Conservation (phyloP, 2,797 vertebrate genomes). For the Discoglossus pictus region DNA sequence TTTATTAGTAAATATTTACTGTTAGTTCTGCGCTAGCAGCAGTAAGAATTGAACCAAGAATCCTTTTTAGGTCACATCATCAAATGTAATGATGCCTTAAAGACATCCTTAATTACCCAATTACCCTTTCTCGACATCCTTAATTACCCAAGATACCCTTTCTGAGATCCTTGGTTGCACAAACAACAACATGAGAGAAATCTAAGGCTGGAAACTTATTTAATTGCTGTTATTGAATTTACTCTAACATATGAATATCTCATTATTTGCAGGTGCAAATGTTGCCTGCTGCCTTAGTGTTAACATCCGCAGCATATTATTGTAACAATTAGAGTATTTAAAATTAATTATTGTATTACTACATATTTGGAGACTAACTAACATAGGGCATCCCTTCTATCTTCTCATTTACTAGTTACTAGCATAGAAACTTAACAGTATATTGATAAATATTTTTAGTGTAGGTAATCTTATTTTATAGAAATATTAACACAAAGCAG, state of each 20-base stretch:
- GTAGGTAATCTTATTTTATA: too few relatives aligned
- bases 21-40: slow-evolving; percentile 28
- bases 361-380: too few relatives aligned
- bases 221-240: slow-evolving; percentile 44
- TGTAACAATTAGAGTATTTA: too few relatives aligned
- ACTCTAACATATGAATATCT: slow-evolving; percentile 24
- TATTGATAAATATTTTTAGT: too few relatives aligned
- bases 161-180: slow-evolving; percentile 40
- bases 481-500: too few relatives aligned
- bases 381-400: too few relatives aligned
- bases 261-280: slow-evolving; percentile 37
- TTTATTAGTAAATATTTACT: slow-evolving; percentile 45
- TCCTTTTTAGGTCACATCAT: slow-evolving; percentile 47
- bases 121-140: slow-evolving; percentile 48
- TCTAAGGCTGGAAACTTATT: slow-evolving; percentile 36
- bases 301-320: too few relatives aligned
- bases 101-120: slow-evolving; percentile 51
- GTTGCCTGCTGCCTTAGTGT: slow-evolving; percentile 3
- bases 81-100: slow-evolving; percentile 51
- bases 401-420: too few relatives aligned
- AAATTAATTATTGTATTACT: too few relatives aligned
- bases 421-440: too few relatives aligned
- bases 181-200: slow-evolving; percentile 40
- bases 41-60: slow-evolving; percentile 33
- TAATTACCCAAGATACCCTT: slow-evolving; percentile 51